Conservation (phyloP, 2,888 invertebrate genomes). For the Scrobipalpa costella region DNA sequence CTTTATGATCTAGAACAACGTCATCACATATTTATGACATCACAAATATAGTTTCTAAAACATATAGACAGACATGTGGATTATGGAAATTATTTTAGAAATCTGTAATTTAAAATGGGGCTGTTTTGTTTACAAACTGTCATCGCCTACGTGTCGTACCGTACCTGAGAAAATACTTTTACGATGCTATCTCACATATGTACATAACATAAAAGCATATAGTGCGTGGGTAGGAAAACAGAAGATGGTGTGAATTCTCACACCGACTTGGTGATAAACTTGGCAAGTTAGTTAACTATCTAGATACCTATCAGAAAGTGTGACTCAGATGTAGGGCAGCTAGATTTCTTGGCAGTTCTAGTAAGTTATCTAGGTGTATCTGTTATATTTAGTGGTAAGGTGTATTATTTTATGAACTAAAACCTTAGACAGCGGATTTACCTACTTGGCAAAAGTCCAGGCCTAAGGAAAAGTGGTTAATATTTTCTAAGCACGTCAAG, state of each 20-base stretch:
- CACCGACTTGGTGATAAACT: background rate
- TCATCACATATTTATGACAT: too few relatives aligned
- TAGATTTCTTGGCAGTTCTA: background rate
- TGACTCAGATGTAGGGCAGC: conserved; percentile 16
- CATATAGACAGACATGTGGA: background rate
- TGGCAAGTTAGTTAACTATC: conserved; percentile 5
- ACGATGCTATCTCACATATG: background rate
- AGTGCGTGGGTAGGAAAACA: conserved; percentile 8
- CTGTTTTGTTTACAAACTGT: background rate
- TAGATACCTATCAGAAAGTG: conserved; percentile 16
- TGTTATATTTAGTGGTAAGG: background rate
- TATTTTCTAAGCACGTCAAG: background rate
- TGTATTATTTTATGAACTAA: too few relatives aligned
- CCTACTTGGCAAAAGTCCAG: conserved; percentile 6
- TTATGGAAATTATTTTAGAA: too few relatives aligned
- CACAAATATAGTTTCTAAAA: background rate
- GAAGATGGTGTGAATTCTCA: conserved; percentile 1
- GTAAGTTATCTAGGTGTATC: background rate
- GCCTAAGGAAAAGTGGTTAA: background rate
- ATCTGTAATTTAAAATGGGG: too few relatives aligned
- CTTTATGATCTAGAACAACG: too few relatives aligned
- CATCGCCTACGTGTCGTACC: background rate
- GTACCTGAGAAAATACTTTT: background rate
- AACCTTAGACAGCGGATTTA: background rate
- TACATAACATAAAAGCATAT: background rate